Evolutionary conservation across 2,888 invertebrate species (phyloP).

Genomic region (Cheilosia scutellata): DNA sequence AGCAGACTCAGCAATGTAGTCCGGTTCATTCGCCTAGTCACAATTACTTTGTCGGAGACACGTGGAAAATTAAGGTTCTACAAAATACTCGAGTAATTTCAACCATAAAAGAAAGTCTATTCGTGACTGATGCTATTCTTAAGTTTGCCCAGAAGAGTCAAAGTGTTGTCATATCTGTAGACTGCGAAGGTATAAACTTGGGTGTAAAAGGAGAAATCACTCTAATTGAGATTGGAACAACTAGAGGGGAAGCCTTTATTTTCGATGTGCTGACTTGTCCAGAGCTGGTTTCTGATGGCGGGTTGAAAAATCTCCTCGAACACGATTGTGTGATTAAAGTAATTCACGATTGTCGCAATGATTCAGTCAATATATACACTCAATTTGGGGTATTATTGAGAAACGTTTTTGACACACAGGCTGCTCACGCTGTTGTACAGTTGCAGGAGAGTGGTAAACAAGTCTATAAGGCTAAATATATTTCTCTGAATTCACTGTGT

Average conservation of each 20-base stretch:
- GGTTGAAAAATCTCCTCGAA: conserved; percentile 92
- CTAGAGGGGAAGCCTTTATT: conserved; percentile 92
- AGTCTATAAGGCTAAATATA: conserved; percentile 97
- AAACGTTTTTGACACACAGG: conserved; percentile 96
- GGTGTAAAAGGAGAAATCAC: conserved; percentile 95
- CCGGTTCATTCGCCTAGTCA: conserved; percentile 82
- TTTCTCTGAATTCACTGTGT: conserved; percentile 95
- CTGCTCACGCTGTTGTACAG: conserved; percentile 95
- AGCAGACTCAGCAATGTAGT: conserved; percentile 78
- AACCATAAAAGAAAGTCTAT: conserved; percentile 90
- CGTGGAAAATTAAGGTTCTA: conserved; percentile 92
- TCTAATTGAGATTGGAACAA: conserved; percentile 93
- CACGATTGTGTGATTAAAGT: conserved; percentile 93
- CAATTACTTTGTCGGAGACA: conserved; percentile 87
- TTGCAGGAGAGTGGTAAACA: conserved; percentile 95
- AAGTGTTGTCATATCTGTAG: conserved; percentile 90
- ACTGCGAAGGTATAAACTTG: conserved; percentile 96
- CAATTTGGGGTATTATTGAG: conserved; percentile 93
- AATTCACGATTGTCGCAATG: conserved; percentile 96
- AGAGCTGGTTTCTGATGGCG: conserved; percentile 90
- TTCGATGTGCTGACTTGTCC: conserved; percentile 95
- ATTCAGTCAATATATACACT: conserved; percentile 93
- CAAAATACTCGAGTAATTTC: conserved; percentile 93
- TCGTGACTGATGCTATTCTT: conserved; percentile 90
- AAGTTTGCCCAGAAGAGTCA: conserved; percentile 85